phyloP scores from a whole-genome alignment of 2,888 invertebrate species.

The Plutella xylostella region DNA sequence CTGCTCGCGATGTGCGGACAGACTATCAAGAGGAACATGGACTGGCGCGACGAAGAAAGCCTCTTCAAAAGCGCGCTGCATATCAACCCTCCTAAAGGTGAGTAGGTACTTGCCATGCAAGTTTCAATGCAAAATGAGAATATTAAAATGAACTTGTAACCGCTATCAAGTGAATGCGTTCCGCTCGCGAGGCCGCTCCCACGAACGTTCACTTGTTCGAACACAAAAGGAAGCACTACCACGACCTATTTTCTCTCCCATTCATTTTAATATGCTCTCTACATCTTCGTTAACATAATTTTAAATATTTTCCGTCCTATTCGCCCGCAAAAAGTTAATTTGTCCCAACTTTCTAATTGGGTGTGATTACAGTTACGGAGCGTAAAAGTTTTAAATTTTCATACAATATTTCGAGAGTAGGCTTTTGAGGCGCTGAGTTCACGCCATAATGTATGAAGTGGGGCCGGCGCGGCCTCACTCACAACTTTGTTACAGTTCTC shows the following conservation, averaged over 20 bases:
- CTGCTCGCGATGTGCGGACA: conserved; percentile 79
- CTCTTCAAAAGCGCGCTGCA: conserved; percentile 91
- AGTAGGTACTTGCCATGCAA: too few species aligned
- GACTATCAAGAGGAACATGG: conserved; percentile 86
- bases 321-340: neutral
- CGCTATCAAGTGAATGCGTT: too few species aligned
- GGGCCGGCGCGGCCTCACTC: conserved; percentile 26
- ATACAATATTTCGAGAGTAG: neutral
- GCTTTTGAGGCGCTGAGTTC: conserved; percentile 26
- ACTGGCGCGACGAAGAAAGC: conserved; percentile 94
- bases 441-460: conserved; percentile 28
- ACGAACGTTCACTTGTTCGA: too few species aligned
- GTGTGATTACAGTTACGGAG: conserved; percentile 5
- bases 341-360: neutral
- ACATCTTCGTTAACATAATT: too few species aligned
- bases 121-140: too few species aligned
- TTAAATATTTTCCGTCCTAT: too few species aligned
- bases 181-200: too few species aligned
- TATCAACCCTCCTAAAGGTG: conserved; percentile 98
- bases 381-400: conserved; percentile 26
- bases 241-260: too few species aligned
- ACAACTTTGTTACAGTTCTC: conserved; percentile 54
- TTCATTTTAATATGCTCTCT: too few species aligned
- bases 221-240: too few species aligned
- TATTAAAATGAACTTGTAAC: too few species aligned